Conservation (phyloP, 2,797 vertebrate genomes). For the Alfaro cultratus region DNA sequence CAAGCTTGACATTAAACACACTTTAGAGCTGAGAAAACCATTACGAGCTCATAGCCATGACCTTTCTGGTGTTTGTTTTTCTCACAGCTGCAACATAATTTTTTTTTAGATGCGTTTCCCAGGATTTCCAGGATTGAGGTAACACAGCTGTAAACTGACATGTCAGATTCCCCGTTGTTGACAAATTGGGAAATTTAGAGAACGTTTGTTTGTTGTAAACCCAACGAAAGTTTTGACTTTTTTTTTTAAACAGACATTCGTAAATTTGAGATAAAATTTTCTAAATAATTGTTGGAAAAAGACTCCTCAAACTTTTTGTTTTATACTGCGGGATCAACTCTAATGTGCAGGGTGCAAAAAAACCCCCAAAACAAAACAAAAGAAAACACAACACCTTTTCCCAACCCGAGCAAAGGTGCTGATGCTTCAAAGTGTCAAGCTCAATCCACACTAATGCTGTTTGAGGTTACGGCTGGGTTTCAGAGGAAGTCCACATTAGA, state of each 20-base stretch:
- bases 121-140: constrained; percentile 26
- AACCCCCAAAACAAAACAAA: constrained; percentile 13
- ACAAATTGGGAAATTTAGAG: constrained; percentile 30
- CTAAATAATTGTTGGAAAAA: constrained; percentile 45
- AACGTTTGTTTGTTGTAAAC: constrained; percentile 24
- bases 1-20: constrained; percentile 62
- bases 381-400: constrained; percentile 48
- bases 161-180: constrained; percentile 5
- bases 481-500: constrained; percentile 73
- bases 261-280: constrained; percentile 45
- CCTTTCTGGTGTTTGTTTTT: constrained; percentile 52
- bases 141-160: constrained; percentile 12
- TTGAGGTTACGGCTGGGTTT: constrained; percentile 78
- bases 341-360: constrained; percentile 49
- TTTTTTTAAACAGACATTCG: constrained; percentile 23
- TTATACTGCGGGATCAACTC: constrained; percentile 56
- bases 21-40: constrained; percentile 26
- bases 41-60: constrained; percentile 41
- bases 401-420: constrained; percentile 71
- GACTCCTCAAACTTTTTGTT: constrained; percentile 41
- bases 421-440: constrained; percentile 80
- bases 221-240: neutral
- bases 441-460: constrained; percentile 75
- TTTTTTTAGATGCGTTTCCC: constrained; percentile 29
- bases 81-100: constrained; percentile 7